Base-by-base conservation (phyloP, 1,140 invertebrate genomes). In the Brachystomella parvula region DNA sequence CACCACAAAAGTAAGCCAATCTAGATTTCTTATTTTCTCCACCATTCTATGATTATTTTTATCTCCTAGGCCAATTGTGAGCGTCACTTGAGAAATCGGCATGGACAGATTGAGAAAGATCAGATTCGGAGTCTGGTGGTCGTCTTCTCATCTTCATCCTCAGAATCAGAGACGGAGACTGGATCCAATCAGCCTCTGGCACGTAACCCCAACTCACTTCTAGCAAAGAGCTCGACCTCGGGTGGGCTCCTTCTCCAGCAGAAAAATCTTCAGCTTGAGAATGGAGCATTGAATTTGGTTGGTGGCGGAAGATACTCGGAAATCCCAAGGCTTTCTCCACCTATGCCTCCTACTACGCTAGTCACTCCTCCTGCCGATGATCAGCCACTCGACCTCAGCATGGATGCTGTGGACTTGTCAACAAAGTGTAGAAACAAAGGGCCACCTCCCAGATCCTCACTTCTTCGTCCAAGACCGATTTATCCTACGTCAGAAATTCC, bases 31-130 rank as follows among this genome's bases (percentile, higher is more conserved):
- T n/a, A 44, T 44, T 61, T 29, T 6, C 39, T 58, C 1, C 21
- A 19, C 24, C n/a, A 49, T 66, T 28, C 31, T 44, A 44, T 44
- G 39, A n/a, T 12, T n/a, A 44, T 44, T 44, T 44, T 44, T 44
- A 15, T 12, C 28, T 60, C 24, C 12, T 47, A 71, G 70, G 85
- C 89, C 0, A 93, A 93, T 73, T 93, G 90, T 75, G 90, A 93
- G 77, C 78, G 90, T 0, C 90, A 98, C 81, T 81, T 97, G 75
- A 81, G 93, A 75, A 90, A 97, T 81, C 81, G 91, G 1, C 94
- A 98, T 75, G 85, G 87, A 0, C 89, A 93, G 80, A 81, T 85
- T 53, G 84, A 86, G 2, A 84, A 91, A 56, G 89, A 94, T 64
- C 90, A 94, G 69, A 86, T 95, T 0, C 92, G 93, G 75, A 85